These are phyloP conservation scores for Syrista parreyssii DNA, from an alignment of 2,888 invertebrate genomes.

Conservation along the genomic window DNA sequence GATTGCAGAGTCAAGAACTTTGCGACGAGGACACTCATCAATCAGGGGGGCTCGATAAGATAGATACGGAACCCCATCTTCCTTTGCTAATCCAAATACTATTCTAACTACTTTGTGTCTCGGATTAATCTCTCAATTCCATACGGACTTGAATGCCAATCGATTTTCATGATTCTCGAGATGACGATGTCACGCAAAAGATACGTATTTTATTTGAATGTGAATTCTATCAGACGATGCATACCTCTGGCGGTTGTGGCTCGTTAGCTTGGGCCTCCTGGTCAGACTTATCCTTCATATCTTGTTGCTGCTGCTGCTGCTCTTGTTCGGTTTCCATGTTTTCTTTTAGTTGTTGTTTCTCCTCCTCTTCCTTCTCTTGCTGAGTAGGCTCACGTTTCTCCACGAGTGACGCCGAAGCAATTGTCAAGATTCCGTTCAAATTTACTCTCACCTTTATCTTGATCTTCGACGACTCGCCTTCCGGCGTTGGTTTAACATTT, in stretches of 20 bases:
- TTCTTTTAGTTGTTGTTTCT: conserved; percentile 56
- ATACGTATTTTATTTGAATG: too few species aligned
- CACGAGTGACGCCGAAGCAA: conserved; percentile 86
- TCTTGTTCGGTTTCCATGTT: conserved; percentile 62
- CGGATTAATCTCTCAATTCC: too few species aligned
- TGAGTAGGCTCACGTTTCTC: conserved; percentile 71
- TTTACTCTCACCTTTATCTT: conserved; percentile 97
- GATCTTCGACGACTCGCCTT: conserved; percentile 93
- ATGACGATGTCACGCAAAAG: too few species aligned
- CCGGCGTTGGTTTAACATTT: conserved; percentile 86
- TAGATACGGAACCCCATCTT: too few species aligned
- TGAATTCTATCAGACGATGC: not conserved
- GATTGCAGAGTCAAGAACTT: too few species aligned
- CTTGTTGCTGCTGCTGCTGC: conserved; percentile 40
- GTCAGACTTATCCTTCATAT: conserved; percentile 58
- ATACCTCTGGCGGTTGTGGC: conserved; percentile 60
- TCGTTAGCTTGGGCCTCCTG: conserved; percentile 62
- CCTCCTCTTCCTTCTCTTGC: conserved; percentile 62
- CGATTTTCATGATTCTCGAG: too few species aligned
- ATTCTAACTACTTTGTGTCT: too few species aligned
- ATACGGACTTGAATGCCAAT: too few species aligned
- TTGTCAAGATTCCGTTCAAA: conserved; percentile 90
- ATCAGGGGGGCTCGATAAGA: too few species aligned
- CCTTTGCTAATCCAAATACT: too few species aligned
- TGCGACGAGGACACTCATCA: too few species aligned